Evolutionary conservation across 2,888 invertebrate genomes (phyloP), one percentile per base, ranked within the genome.

Genomic region (Gerris lacustris): DNA sequence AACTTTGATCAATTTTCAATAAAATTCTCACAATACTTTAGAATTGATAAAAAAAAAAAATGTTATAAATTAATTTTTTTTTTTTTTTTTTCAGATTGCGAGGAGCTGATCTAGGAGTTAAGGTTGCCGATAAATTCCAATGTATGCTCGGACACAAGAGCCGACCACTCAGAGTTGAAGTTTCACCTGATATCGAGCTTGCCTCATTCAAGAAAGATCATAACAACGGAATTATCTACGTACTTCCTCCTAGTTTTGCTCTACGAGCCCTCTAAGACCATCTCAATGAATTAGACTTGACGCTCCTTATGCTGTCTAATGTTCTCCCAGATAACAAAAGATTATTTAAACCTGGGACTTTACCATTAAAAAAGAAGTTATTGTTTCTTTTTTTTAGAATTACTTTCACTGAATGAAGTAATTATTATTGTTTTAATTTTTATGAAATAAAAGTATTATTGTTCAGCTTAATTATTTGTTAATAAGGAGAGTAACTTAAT

Each of bases 61-160:
- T 31, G 31, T 31, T 31, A 31, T 31, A 31, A 31, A 31, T 31
- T 31, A 1, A 64, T 64, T 6, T 17, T 63, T 44, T 43, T 17
- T 7, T 6, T 68, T 67, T 70, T 47, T 63, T 47, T 72, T 75
- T 18, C 72, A 77, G 78, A 70, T 73, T 78, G 45, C 73, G 77
- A 6, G 86, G 86, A 7, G 82, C 84, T 0, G 91, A 93, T 72
- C 80, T 96, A 44, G 81, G 85, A 43, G 91, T 92, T 15, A 89
- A 87, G 70, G 88, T 93, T 5, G 88, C 87, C 73, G 87, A 87
- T 5, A 82, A 80, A 72, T 87, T 94, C 72, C 86, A 88, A 75
- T 94, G 94, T 80, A 91, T 88, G 78, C 83, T 96, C 74, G 95
- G 94, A 68, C 90, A 91, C 76, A 94, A 93, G 81, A 83, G 87